Conservation (phyloP, 2,888 invertebrate species). For the Lasioglossum zephyrum region DNA sequence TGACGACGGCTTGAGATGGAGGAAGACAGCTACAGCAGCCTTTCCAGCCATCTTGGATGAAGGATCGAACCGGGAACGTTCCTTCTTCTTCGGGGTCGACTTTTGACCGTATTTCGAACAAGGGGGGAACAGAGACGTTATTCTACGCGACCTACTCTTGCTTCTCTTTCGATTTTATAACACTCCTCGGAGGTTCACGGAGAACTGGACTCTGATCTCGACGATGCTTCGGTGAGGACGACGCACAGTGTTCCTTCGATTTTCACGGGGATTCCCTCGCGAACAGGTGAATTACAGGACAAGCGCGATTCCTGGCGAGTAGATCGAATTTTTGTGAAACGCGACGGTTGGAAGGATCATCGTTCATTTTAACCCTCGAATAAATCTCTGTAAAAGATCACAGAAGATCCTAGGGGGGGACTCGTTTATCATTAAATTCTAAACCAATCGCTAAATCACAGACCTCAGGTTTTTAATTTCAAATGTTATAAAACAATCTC, state of each 20-base stretch:
- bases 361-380: background rate
- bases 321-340: background rate
- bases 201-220: background rate
- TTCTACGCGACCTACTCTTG: background rate
- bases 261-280: conserved; percentile 10
- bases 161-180: background rate
- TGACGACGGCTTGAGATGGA: conserved; percentile 80
- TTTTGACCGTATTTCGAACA: conserved; percentile 20
- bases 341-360: background rate
- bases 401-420: background rate
- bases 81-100: conserved; percentile 21
- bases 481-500: no score
- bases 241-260: background rate
- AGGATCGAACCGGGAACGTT: conserved; percentile 30
- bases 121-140: conserved; percentile 2
- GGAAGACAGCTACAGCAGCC: conserved; percentile 72
- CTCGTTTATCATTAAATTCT: background rate
- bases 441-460: no score
- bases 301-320: conserved; percentile 35
- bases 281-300: conserved; percentile 3
- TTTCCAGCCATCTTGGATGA: conserved; percentile 73
- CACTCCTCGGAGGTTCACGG: background rate
- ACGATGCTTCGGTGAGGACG: background rate
- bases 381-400: background rate
- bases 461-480: no score